Base-by-base conservation (phyloP, 1,140 invertebrate species). In the Saccostrea echinata region DNA sequence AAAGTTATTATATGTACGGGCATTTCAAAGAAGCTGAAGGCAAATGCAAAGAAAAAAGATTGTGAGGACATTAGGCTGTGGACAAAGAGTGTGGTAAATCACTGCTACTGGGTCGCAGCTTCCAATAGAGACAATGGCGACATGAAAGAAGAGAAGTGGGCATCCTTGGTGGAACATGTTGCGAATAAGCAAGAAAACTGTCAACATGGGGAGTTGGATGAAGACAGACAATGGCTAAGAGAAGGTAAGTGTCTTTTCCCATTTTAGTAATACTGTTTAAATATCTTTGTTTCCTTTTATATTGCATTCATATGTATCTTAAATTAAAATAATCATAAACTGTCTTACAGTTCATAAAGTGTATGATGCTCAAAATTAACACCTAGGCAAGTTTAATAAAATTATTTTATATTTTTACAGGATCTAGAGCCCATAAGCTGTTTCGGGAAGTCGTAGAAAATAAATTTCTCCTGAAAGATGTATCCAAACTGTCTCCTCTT, bases 11-110 rank as follows among this genome's bases (percentile, higher is more conserved):
- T 18, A 85, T 18, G 16, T 85, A 85, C 21, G n/a, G 33, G 84
- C 0, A n/a, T 85, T 27, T 61, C 84, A 27, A 85, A 85, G 84
- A 85, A 64, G 18, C 27, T 84, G 51, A 53, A 84, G 33, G 24
- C 27, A 24, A 12, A 16, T 57, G 52, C n/a, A n/a, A n/a, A n/a
- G n/a, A n/a, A n/a, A n/a, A n/a, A n/a, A n/a, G n/a, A n/a, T n/a
- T n/a, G n/a, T n/a, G n/a, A n/a, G n/a, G n/a, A n/a, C n/a, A n/a
- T n/a, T n/a, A n/a, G n/a, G n/a, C n/a, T n/a, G n/a, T n/a, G n/a
- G n/a, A n/a, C n/a, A n/a, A n/a, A n/a, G 21, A 57, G 52, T 57
- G 27, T 30, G 27, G 33, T 53, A 18, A 64, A 85, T n/a, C 84
- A 64, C 57, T 61, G 53, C 4, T 85, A 64, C 84, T 85, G 84